Conservation (phyloP, 1,140 invertebrate genomes). For the Drosophila orosa region DNA sequence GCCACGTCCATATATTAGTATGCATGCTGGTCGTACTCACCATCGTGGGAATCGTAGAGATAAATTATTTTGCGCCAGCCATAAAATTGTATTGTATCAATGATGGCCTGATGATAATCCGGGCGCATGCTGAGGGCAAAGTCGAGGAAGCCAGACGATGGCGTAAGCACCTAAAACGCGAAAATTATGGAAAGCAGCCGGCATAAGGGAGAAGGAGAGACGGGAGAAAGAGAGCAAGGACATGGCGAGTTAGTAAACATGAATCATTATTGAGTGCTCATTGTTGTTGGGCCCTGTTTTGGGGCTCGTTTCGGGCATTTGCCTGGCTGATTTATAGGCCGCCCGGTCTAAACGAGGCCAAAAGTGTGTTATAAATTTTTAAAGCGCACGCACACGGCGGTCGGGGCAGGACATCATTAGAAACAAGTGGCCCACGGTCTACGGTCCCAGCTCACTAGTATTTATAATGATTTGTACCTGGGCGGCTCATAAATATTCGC, state of each 20-base stretch:
- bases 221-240: conserved; percentile 17
- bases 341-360: conserved; percentile 53
- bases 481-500: conserved; percentile 63
- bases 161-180: conserved; percentile 88
- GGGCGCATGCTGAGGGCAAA: conserved; percentile 96
- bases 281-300: conserved; percentile 48
- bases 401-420: conserved; percentile 56
- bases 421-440: conserved; percentile 28
- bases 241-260: conserved; percentile 76
- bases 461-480: conserved; percentile 75
- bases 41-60: conserved; percentile 97
- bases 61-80: conserved; percentile 97
- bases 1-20: conserved; percentile 13
- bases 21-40: conserved; percentile 87
- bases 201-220: conserved; percentile 1
- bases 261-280: conserved; percentile 80
- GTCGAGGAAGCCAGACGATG: conserved; percentile 93
- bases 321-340: conserved; percentile 73
- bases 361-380: conserved; percentile 82
- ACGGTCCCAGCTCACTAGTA: conserved; percentile 46
- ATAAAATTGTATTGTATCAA: conserved; percentile 96
- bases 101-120: conserved; percentile 96
- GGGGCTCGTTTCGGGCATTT: conserved; percentile 74
- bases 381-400: conserved; percentile 61
- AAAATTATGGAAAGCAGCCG: conserved; percentile 74